phyloP scores from a whole-genome alignment of 2,113 vertebrate species.

The Seriola aureovittata region DNA sequence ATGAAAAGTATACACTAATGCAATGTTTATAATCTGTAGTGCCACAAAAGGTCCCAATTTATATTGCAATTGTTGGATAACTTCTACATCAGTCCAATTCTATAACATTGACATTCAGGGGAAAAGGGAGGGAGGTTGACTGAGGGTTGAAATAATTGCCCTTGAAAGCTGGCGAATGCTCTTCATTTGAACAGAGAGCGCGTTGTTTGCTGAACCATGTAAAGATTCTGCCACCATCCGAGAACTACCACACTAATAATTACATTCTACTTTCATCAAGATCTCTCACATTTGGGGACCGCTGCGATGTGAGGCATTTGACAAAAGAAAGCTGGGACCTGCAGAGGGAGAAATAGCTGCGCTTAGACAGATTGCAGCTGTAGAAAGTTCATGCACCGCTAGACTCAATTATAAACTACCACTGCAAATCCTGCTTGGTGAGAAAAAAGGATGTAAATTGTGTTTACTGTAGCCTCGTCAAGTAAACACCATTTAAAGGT shows the following conservation, averaged over 20 bases:
- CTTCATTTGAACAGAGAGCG: constrained; percentile 60
- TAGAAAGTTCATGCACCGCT: constrained; percentile 79
- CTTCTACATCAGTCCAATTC: constrained; percentile 32
- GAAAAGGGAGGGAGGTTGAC: constrained; percentile 50
- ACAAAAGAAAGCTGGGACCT: constrained; percentile 71
- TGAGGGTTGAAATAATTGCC: constrained; percentile 79
- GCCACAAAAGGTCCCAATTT: constrained; percentile 11
- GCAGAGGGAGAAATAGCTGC: constrained; percentile 72
- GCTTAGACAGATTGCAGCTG: constrained; percentile 78
- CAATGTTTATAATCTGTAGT: background rate
- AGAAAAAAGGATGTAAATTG: constrained; percentile 75
- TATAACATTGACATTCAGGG: constrained; percentile 60
- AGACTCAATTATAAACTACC: constrained; percentile 83
- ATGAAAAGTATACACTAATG: constrained; percentile 9
- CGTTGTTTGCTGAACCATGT: constrained; percentile 76
- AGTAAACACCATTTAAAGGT: constrained; percentile 74
- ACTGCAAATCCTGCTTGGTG: constrained; percentile 69
- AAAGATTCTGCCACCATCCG: constrained; percentile 74
- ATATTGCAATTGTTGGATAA: constrained; percentile 31
- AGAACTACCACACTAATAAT: constrained; percentile 79
- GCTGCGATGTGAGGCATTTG: constrained; percentile 52
- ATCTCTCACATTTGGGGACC: constrained; percentile 75
- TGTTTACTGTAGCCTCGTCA: constrained; percentile 71
- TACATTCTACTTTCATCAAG: constrained; percentile 79
- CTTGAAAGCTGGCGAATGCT: constrained; percentile 75